phyloP scores from a whole-genome alignment of 2,888 invertebrate genomes.

The Cerceris ruficornis region DNA sequence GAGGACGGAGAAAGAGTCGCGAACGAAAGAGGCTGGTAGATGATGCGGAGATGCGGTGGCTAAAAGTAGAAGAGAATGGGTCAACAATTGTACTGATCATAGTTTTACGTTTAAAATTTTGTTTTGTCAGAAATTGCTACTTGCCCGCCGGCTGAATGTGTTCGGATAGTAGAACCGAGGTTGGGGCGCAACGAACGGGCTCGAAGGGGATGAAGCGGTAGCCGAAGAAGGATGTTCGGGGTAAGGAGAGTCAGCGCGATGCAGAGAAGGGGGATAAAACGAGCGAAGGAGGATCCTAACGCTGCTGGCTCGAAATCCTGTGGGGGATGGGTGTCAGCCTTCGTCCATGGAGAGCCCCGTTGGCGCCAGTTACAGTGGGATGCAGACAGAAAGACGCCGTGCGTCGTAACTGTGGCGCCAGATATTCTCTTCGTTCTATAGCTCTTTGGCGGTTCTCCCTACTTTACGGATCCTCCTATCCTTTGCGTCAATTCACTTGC shows the following conservation, averaged over 20 bases:
- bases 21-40: neutral
- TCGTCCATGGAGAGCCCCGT: conserved; percentile 60
- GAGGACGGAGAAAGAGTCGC: neutral
- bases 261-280: conserved; percentile 7
- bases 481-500: neutral
- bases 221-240: neutral
- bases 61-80: neutral
- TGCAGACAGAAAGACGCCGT: conserved; percentile 72
- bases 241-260: neutral
- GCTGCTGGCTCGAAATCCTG: conserved; percentile 25
- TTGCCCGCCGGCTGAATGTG: conserved; percentile 30
- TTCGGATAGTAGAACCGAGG: conserved; percentile 34
- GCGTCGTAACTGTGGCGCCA: conserved; percentile 71
- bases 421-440: conserved; percentile 53
- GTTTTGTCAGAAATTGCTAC: conserved; percentile 40
- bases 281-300: conserved; percentile 18
- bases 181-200: conserved; percentile 1
- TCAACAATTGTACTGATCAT: conserved; percentile 21
- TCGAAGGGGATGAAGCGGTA: conserved; percentile 9
- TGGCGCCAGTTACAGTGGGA: conserved; percentile 73
- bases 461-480: conserved; percentile 24
- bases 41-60: neutral
- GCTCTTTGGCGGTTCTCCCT: conserved; percentile 12
- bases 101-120: conserved; percentile 51
- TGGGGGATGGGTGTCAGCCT: conserved; percentile 20